These are phyloP conservation scores for Sarcophaga variegata DNA, from an alignment of 2,888 invertebrate genomes.

Conservation along the genomic window DNA sequence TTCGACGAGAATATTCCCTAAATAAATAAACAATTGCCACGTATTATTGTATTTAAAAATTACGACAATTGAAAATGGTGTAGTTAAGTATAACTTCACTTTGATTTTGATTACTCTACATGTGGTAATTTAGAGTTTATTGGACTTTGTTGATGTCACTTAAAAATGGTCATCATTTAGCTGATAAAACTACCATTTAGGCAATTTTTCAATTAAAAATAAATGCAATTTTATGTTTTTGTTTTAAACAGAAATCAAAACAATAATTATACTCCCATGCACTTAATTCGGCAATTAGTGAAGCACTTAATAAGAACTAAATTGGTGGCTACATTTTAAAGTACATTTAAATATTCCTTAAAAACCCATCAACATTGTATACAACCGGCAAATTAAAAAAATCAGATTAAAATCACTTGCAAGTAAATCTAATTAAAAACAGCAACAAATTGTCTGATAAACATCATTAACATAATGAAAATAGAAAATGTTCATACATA, in stretches of 20 bases:
- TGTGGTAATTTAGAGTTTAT: not conserved
- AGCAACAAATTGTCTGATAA: constrained; percentile 23
- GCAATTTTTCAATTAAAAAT: constrained; percentile 30
- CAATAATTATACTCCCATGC: not conserved
- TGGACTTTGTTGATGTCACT: not conserved
- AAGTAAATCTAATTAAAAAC: not conserved
- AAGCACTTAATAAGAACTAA: constrained; percentile 13
- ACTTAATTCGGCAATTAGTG: constrained; percentile 36
- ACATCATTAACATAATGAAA: not conserved
- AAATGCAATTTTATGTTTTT: constrained; percentile 7
- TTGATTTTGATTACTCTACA: not conserved
- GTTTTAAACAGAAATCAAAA: constrained; percentile 16
- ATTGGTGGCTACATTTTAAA: not conserved
- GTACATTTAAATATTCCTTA: not conserved
- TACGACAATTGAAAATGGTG: not conserved
- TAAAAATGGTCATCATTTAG: not conserved
- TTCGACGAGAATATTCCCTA: no score
- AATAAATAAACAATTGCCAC: no score
- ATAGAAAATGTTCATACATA: not conserved
- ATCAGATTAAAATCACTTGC: constrained; percentile 32
- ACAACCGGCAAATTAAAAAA: constrained; percentile 41
- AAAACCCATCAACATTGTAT: constrained; percentile 5
- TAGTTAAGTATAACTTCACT: not conserved
- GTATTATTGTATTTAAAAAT: no score
- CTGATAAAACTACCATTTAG: not conserved